Base-by-base conservation (phyloP, 1,140 invertebrate genomes). In the Acyrthosiphon pisum region DNA sequence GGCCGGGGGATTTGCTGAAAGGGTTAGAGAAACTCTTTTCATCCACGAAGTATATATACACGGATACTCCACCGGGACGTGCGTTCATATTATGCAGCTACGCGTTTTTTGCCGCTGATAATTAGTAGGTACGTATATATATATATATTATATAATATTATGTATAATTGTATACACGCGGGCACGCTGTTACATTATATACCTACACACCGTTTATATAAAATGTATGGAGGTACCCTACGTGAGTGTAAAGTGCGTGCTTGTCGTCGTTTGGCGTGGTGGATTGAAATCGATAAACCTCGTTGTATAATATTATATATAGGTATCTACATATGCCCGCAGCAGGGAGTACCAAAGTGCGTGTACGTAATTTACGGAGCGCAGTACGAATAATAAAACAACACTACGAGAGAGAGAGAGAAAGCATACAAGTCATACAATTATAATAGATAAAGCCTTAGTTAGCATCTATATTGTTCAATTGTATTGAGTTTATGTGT, bases 261-360 rank as follows among this genome's bases (percentile, higher is more conserved):
- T 86, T 86, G 30, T n/a, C 60, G 60, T 14, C 41, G 84, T 46
- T 86, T 44, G 41, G 23, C 30, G 84, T 6, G 37, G 83, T 41
- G 41, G 37, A 14, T 86, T 11, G 26, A 86, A 86, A 86, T 86
- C 84, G 84, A 86, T 86, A 86, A 86, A 86, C 84, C 44, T 86
- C 84, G 84, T 86, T n/a, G 44, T 30, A 46, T 41, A 84, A 41
- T 84, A 30, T 44, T 44, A 41, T 37, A 84, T 44, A n/a, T n/a
- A n/a, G n/a, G n/a, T n/a, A 84, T 41, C 11, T 48, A 53, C 50
- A 53, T 23, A 53, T 14, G 50, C 50, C 44, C 26, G 6, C 6
- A 30, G 84, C 30, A 86, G 37, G 37, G 84, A 46, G 26, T 30
- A 44, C 84, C 11, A 86, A 86, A 86, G 30, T 46, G 84, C 26